These are phyloP conservation scores for Hyperoplus lanceolatus DNA, from an alignment of 2,797 vertebrate genomes.

Conservation along the genomic window DNA sequence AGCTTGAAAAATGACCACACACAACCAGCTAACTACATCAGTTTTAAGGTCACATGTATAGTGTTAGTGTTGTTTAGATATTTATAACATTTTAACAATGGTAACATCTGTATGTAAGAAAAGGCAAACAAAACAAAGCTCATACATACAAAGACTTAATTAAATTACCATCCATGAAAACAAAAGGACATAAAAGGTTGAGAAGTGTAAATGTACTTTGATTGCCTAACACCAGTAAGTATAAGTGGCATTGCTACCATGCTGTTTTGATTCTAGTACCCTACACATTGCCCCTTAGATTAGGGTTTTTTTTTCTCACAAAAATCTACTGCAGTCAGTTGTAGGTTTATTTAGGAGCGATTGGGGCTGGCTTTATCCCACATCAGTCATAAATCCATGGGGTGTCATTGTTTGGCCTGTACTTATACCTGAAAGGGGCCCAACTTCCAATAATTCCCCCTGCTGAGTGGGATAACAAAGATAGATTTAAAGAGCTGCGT, in stretches of 20 bases:
- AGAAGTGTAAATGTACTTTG: too few relatives aligned
- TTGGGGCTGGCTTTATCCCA: neutral
- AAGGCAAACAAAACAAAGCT: neutral
- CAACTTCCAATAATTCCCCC: constrained; percentile 7
- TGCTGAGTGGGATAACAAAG: constrained; percentile 28
- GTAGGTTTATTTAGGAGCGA: neutral
- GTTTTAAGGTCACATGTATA: neutral
- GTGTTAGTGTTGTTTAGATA: neutral
- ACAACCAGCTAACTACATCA: neutral
- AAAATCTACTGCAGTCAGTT: neutral
- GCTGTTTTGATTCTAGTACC: neutral
- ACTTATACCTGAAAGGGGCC: constrained; percentile 23
- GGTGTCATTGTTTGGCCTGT: constrained; percentile 21
- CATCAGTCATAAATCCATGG: constrained; percentile 20
- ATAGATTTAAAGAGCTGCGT: too few relatives aligned
- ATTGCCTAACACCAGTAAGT: too few relatives aligned
- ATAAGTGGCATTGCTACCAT: neutral
- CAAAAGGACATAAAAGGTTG: neutral
- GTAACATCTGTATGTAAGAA: neutral
- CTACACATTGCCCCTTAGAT: neutral
- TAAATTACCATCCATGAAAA: constrained; percentile 7
- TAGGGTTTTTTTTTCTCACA: neutral
- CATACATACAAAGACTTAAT: neutral
- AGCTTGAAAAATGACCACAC: neutral
- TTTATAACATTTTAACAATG: neutral